Percentiles rank a stretch among this genome's conserved stretches.
These are phyloP conservation scores for Gavia stellata DNA, from an alignment of 2,113 vertebrate genomes.

Conservation along the genomic window DNA sequence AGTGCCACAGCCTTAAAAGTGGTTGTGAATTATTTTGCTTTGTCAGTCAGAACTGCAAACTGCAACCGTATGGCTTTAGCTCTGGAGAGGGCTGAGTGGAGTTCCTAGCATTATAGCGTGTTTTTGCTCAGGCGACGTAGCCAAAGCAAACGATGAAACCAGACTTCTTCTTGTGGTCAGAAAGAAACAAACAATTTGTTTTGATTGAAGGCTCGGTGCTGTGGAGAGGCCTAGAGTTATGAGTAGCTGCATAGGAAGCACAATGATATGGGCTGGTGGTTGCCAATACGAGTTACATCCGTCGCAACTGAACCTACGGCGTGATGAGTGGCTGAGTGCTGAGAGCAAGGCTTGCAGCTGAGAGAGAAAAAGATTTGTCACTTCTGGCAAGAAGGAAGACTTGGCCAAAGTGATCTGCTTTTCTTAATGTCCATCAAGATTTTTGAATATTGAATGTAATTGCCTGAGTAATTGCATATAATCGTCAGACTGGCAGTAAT, in stretches of 20 bases:
- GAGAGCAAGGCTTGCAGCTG: background rate
- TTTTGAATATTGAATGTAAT: background rate
- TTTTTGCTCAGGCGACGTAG: background rate
- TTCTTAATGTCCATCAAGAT: background rate
- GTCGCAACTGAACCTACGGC: background rate
- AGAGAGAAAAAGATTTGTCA: background rate
- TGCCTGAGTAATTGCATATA: background rate
- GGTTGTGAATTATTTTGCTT: background rate
- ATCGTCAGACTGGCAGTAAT: background rate
- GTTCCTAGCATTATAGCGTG: background rate
- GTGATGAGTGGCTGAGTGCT: background rate
- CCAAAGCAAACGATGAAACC: constrained; percentile 57
- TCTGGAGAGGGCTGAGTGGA: background rate
- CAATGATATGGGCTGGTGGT: background rate
- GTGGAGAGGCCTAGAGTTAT: background rate
- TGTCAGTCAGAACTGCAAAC: constrained; percentile 11
- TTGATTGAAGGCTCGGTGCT: constrained; percentile 34
- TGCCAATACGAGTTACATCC: background rate
- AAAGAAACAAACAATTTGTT: constrained; percentile 59
- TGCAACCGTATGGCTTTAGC: background rate
- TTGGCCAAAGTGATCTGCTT: background rate
- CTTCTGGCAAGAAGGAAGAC: background rate
- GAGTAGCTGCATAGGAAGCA: constrained; percentile 18
- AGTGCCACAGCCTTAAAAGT: background rate
- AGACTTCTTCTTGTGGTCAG: constrained; percentile 48